Evolutionary conservation across 1,140 invertebrate genomes (phyloP), one percentile per base, ranked within the genome.

Genomic region (Anagrus nilaparvatae): DNA sequence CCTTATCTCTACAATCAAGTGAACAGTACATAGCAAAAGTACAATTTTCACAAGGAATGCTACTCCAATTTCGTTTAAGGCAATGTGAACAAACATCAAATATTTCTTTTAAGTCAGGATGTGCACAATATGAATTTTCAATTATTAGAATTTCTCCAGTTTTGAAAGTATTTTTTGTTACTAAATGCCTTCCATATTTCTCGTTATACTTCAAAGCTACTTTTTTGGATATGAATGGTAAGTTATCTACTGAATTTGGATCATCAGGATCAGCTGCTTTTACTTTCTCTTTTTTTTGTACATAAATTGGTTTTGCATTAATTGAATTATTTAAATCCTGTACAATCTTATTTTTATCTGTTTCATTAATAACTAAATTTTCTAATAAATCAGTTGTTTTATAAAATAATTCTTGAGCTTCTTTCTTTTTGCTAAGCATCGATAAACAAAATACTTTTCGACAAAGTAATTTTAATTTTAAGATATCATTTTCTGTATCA

Each of bases 101-200:
- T 21, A 65, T 63, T 53, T 78, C 72, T 12, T 73, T 58, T 25
- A 72, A 68, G n/a, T 78, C 50, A 13, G 88, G 55, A 2, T 85
- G 65, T 8, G 72, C 72, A 25, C 78, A 72, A 59, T 81, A 93
- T 7, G 87, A 81, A 33, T 79, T 71, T 67, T 94, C 90, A 27
- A 80, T 66, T 24, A 79, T 78, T n/a, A 94, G 50, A 19, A 88
- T 66, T 63, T 92, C 83, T 1, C 87, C 88, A n/a, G 79, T 71
- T 46, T 63, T 56, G 41, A 86, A 74, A 53, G 82, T 70, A 43
- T 71, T 67, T 13, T 68, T 72, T 2, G 82, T 77, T 18, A 79
- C 59, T 27, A 86, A 60, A 52, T 78, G 77, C 39, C 81, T 69
- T 1, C 82, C 82, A 56, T 74, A 73, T 29, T 67, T 61, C 43